Conservation (phyloP, 2,113 vertebrate species). For the Tinamus guttatus region DNA sequence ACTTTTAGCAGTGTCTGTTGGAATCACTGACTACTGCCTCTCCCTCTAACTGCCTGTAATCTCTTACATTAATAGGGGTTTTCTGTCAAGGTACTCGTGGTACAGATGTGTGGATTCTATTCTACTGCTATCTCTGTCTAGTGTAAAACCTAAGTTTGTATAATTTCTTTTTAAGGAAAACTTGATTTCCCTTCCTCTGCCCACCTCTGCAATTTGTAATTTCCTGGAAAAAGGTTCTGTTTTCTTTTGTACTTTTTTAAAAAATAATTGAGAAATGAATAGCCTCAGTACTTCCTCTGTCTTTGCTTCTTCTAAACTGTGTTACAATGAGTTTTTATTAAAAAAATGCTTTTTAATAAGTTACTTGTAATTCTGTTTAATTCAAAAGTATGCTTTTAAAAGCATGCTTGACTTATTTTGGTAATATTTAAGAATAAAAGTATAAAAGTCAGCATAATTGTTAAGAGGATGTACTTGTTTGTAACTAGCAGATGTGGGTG, state of each 20-base stretch:
- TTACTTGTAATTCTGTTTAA: not conserved
- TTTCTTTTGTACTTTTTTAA: conserved; percentile 58
- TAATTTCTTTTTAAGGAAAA: conserved; percentile 10
- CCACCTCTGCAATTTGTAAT: not conserved
- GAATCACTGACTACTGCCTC: not conserved
- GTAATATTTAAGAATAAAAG: not conserved
- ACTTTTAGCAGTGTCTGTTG: not conserved
- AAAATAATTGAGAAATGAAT: not conserved
- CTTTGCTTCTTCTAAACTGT: not conserved
- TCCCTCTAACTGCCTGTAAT: not conserved
- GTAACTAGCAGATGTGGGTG: not conserved
- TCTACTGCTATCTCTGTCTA: not conserved
- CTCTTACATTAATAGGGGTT: rapidly evolving
- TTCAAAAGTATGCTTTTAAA: not conserved
- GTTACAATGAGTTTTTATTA: not conserved
- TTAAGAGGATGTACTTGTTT: not conserved
- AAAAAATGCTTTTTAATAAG: not conserved
- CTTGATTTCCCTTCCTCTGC: not conserved
- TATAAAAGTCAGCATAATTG: not conserved
- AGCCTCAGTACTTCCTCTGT: not conserved
- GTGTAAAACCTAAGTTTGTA: not conserved
- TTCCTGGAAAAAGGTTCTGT: not conserved
- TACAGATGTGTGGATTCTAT: not conserved
- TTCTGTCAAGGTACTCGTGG: not conserved
- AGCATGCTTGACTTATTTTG: not conserved